Base-by-base conservation (phyloP, 2,113 vertebrate species). In the Nesoenas mayeri region DNA sequence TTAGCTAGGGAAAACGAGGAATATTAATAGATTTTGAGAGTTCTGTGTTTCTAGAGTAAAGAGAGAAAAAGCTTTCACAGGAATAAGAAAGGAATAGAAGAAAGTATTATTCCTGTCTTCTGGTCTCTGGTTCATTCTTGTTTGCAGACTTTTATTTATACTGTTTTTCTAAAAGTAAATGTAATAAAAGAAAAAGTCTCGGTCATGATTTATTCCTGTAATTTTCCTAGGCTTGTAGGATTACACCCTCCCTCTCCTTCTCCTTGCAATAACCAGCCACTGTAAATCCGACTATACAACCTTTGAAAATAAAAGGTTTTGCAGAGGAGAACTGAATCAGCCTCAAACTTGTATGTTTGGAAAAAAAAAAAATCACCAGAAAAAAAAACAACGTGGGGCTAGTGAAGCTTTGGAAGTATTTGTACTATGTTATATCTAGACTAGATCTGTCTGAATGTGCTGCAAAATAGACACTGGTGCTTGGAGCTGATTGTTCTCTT, bases 81-180 rank as follows among this genome's bases (percentile, higher is more conserved):
- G 57, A 85, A 91, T 79, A 47, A 91, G 87, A 79, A 61, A 81
- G 71, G 74, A 73, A 54, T 11, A 74, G 48, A 69, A 93, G 69
- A 47, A 50, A 50, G 26, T 20, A 73, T 91, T 89, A 66, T 94
- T 78, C 60, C 3, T 87, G 82, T 94, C 97, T 97, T 79, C 74
- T 96, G 67, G 42, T 88, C 78, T 62, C 82, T 67, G 65, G 58
- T 87, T 95, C 60, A 6, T 88, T 83, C 72, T 74, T 53, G n/a
- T 95, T 97, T 96, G 88, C 42, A 79, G 93, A 47, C 69, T 92
- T 95, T 97, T 95, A 97, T 97, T 97, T 93, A 96, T 91, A 96
- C 88, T 93, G 75, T 57, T 83, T 97, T 61, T 65, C 78, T 94
- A 96, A 85, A 95, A 95, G 87, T 95, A 96, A 97, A 93, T 95